Evolutionary conservation across 2,113 vertebrate genomes (phyloP), one percentile per base, ranked within the genome.

Genomic region (Brachyistius frenatus): DNA sequence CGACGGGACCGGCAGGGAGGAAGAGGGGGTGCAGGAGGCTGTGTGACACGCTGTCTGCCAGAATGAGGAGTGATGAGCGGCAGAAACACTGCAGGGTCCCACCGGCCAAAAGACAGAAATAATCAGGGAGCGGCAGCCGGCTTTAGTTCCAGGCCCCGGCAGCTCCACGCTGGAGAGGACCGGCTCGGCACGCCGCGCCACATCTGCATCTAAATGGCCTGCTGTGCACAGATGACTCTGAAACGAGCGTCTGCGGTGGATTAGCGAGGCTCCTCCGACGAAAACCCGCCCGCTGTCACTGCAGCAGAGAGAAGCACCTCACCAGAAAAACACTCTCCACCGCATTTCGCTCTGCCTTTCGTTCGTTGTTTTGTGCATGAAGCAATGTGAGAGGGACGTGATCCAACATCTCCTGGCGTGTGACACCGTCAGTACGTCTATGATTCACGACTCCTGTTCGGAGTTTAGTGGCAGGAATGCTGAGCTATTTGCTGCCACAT

Each of bases 141-240:
- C 54, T 88, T 85, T 66, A 47, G 66, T 81, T 81, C 70, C 62
- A 32, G 53, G 41, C 72, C 23, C 64, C 16, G 37, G 61, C 68
- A 68, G 66, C 67, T 53, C 14, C 44, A 75, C 62, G 11, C 73
- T 72, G 31, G 50, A 73, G 68, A 71, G 54, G 71, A 78, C 78
- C 2, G 37, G 49, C 73, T 80, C 4, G 7, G 58, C 66, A 61
- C 78, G 58, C 66, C 36, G 35, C 10, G 58, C 81, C 86, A 89
- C 82, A 88, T 92, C 88, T 91, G 80, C 85, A 89, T 91, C 60
- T 78, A 84, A 91, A 88, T 87, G 80, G 74, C 76, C 84, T 82
- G 89, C 86, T 87, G 84, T 83, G 82, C 86, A 76, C 63, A 76
- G 74, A 80, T 61, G 66, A 68, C 76, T 76, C 62, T 75, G 66